Base-by-base conservation (phyloP, 2,888 invertebrate species). In the Lasioglossum vierecki region DNA sequence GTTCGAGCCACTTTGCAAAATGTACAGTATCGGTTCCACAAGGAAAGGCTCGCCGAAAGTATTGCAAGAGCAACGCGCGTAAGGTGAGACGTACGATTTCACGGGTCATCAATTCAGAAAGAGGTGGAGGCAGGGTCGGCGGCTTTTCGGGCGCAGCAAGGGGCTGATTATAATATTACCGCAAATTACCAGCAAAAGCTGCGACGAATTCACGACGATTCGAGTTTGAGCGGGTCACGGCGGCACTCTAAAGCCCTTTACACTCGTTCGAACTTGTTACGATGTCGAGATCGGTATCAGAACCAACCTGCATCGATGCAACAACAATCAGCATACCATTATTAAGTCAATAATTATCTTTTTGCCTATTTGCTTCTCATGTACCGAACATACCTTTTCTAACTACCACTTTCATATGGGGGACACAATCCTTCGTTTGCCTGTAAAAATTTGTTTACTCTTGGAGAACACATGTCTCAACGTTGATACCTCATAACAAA, bases 101-200 rank as follows among this genome's bases (percentile, higher is more conserved):
- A 91, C 84, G 91, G 91, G 88, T 90, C 93, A 91, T 92, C 90
- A 91, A 93, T 93, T 93, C 88, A 83, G 78, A 84, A 82, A 75
- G 80, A 83, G 74, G 84, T 89, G 78, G 70, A 76, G 71, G 85
- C 18, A 76, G 72, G 85, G 84, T 83, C 88, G 86, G 86, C 87
- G 80, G 53, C 78, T 83, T 86, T 85, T 83, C 86, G 70, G 63
- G 74, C 86, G 63, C 89, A 86, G 88, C 91, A 89, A 92, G 87
- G 88, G 89, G 86, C 88, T 91, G 91, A 92, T 93, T 93, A 91
- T 91, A 90, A 92, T 93, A 93, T 93, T 93, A 91, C 88, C 90
- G 90, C 88, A 92, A 93, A 93, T 93, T 91, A 88, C 91, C 90
- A 89, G 79, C 86, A 85, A 93, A 90, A 90, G 76, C 88, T 90